A percentile compares a stretch with the other conserved stretches of the same genome.
Evolutionary conservation across 1,140 invertebrate genomes (phyloP).

Genomic region (Galleria mellonella): DNA sequence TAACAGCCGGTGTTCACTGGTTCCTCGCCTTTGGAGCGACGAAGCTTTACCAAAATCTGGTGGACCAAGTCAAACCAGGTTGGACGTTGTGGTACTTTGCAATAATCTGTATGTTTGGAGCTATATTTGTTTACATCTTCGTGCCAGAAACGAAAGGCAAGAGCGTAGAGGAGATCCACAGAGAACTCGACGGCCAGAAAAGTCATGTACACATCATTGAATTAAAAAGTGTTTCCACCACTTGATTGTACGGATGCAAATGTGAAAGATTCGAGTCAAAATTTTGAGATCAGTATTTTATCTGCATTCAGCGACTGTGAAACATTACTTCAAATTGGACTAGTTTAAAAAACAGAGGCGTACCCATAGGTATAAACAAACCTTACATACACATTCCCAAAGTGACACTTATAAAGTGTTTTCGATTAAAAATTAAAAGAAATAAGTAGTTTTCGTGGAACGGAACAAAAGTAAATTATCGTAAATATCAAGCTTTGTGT

Average conservation of each 20-base stretch:
- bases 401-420: too few relatives aligned
- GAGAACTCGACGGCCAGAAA: conserved; percentile 72
- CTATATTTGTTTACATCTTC: conserved; percentile 80
- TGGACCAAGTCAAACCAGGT: conserved; percentile 73
- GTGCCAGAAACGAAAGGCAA: conserved; percentile 88
- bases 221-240: conserved; percentile 52
- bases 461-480: too few relatives aligned
- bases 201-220: conserved; percentile 65
- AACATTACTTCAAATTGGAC: too few relatives aligned
- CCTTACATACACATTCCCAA: too few relatives aligned
- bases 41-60: conserved; percentile 76
- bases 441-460: too few relatives aligned
- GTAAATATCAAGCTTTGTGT: too few relatives aligned
- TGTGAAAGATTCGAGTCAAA: conserved; percentile 11
- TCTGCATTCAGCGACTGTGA: too few relatives aligned
- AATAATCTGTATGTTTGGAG: conserved; percentile 76
- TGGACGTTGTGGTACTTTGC: conserved; percentile 82
- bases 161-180: conserved; percentile 83
- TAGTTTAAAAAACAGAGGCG: too few relatives aligned
- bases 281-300: conserved; percentile 3
- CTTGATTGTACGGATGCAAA: conserved; percentile 13
- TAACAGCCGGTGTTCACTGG: conserved; percentile 82
- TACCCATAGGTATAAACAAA: too few relatives aligned
- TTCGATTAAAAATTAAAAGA: too few relatives aligned
- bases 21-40: conserved; percentile 81